A percentile compares a stretch with the other conserved stretches of the same genome.
Evolutionary conservation across 2,888 invertebrate species (phyloP).

Genomic region (Trisateles emortualis): DNA sequence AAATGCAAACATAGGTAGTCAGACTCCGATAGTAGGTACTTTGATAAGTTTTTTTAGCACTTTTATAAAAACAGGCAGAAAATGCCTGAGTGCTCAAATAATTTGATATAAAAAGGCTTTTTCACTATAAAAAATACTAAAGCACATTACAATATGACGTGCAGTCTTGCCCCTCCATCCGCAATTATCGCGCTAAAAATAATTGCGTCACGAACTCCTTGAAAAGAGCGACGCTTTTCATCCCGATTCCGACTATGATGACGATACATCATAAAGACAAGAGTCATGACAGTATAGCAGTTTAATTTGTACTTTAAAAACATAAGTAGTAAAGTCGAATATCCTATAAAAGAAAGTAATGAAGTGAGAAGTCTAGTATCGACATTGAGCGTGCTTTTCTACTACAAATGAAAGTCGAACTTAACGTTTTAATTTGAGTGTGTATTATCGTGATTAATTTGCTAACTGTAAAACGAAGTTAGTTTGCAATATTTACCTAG

Average conservation of each 20-base stretch:
- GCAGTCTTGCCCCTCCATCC: slow-evolving; percentile 52
- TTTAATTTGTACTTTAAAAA: slow-evolving; percentile 44
- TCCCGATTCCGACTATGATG: slow-evolving; percentile 18
- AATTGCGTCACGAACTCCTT: slow-evolving; percentile 59
- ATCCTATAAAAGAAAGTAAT: slow-evolving; percentile 29
- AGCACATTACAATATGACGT: slow-evolving; percentile 35
- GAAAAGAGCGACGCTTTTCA: slow-evolving; percentile 61
- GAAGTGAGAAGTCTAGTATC: slow-evolving; percentile 50
- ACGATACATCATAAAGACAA: slow-evolving; percentile 46
- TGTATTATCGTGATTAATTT: neutral
- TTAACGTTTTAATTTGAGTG: neutral
- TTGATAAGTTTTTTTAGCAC: neutral
- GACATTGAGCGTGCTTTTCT: slow-evolving; percentile 63
- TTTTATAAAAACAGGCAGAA: neutral
- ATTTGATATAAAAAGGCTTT: slow-evolving; percentile 6
- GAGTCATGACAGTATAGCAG: slow-evolving; percentile 31
- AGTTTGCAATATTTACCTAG: no score
- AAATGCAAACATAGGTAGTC: no score
- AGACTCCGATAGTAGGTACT: no score
- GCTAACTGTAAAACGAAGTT: no score
- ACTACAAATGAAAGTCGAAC: slow-evolving; percentile 21
- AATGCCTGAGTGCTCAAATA: neutral
- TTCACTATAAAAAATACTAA: slow-evolving; percentile 33
- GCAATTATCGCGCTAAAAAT: slow-evolving; percentile 65
- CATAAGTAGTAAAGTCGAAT: slow-evolving; percentile 46